phyloP scores from a whole-genome alignment of 2,797 vertebrate species.

The Emydoidea blandingii region DNA sequence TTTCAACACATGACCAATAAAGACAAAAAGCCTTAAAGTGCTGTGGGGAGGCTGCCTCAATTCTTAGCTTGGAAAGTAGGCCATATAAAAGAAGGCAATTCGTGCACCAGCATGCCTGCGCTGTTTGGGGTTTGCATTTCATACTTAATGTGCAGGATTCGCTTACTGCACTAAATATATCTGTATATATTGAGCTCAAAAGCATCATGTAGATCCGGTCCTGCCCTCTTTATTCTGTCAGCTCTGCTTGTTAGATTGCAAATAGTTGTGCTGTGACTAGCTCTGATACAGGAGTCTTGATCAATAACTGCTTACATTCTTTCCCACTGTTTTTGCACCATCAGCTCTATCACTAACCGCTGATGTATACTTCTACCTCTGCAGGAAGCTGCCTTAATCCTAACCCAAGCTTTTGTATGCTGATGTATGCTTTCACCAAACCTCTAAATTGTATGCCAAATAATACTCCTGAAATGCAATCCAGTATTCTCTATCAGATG shows the following conservation, averaged over 20 bases:
- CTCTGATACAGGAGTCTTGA: not conserved
- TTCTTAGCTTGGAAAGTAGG: slow-evolving; percentile 22
- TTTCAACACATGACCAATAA: not conserved
- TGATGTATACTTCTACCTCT: not conserved
- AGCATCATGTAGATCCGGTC: not conserved
- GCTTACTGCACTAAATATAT: not conserved
- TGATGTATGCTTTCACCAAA: not conserved
- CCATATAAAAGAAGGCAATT: not conserved
- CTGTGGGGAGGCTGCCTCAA: not conserved
- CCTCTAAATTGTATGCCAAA: not conserved
- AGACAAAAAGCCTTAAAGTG: not conserved
- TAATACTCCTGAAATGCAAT: not conserved
- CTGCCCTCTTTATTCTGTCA: not conserved
- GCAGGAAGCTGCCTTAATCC: not conserved
- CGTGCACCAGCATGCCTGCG: not conserved
- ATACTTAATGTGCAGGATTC: not conserved
- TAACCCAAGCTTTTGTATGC: not conserved
- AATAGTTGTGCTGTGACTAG: not conserved
- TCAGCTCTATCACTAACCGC: not conserved
- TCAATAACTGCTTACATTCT: not conserved
- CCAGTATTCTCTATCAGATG: not conserved
- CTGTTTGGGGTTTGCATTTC: not conserved
- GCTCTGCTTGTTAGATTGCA: not conserved
- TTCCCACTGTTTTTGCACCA: not conserved
- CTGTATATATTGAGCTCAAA: not conserved